A percentile compares a stretch with the other conserved stretches of the same genome.
Conservation (phyloP, 2,113 vertebrate species). For the Corydoras maculifer region DNA sequence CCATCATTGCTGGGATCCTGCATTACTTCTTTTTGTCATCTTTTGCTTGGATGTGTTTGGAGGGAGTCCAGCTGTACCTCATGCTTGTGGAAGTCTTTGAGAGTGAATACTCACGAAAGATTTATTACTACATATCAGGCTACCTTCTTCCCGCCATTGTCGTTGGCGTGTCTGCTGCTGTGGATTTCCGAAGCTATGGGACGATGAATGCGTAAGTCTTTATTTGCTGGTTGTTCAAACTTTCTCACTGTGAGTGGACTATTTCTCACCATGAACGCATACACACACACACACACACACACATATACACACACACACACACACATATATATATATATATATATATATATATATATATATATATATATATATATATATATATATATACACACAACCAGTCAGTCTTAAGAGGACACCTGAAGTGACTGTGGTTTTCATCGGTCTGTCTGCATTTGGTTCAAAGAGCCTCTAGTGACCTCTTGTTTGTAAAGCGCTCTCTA, state of each 20-base stretch:
- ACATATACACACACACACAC: constrained; percentile 4
- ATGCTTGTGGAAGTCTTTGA: constrained; percentile 99
- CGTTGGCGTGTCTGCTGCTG: constrained; percentile 92
- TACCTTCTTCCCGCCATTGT: constrained; percentile 95
- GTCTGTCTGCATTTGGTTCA: constrained; percentile 68
- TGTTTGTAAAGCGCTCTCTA: constrained; percentile 64
- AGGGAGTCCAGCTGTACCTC: constrained; percentile 96
- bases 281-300: constrained; percentile 9
- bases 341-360: no score
- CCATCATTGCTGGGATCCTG: constrained; percentile 91
- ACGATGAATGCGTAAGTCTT: constrained; percentile 86
- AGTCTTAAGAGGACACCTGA: constrained; percentile 70
- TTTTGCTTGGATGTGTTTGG: constrained; percentile 98
- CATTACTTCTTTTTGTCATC: constrained; percentile 98
- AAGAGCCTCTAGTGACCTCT: constrained; percentile 70
- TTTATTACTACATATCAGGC: constrained; percentile 94
- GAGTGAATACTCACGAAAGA: constrained; percentile 98
- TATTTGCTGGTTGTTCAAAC: no score
- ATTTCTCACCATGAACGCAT: background rate
- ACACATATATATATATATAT: no score
- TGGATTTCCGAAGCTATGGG: constrained; percentile 96
- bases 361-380: no score
- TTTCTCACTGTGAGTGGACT: no score
- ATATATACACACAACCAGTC: background rate
- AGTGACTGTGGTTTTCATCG: constrained; percentile 72